phyloP scores from a whole-genome alignment of 2,113 vertebrate species.

The Aplodontia rufa region DNA sequence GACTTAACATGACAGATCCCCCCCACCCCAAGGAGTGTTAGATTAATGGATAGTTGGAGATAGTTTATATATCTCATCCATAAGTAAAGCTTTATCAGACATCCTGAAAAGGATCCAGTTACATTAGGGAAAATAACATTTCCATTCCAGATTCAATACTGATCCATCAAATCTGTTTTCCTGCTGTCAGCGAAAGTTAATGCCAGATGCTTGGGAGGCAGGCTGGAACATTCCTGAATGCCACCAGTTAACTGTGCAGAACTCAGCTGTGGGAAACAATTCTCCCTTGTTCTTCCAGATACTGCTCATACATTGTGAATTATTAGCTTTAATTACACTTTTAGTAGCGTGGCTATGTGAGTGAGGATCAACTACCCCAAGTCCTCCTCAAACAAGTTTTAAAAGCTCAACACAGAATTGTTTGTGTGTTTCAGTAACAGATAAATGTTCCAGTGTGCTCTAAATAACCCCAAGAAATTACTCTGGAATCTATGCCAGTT shows the following conservation, averaged over 20 bases:
- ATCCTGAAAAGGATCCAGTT: conserved; percentile 48
- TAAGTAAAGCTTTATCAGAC: conserved; percentile 62
- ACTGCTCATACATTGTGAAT: background rate
- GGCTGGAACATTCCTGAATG: conserved; percentile 47
- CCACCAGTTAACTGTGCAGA: conserved; percentile 41
- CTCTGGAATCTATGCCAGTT: background rate
- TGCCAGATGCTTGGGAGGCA: conserved; percentile 58
- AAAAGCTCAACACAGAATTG: background rate
- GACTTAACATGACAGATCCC: conserved; percentile 52
- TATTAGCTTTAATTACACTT: conserved; percentile 50
- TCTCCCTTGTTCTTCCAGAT: conserved; percentile 9
- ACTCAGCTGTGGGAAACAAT: background rate
- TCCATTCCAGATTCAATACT: conserved; percentile 65
- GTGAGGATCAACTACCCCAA: background rate
- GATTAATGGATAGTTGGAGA: conserved; percentile 63
- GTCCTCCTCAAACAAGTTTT: background rate
- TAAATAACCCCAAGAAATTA: conserved; percentile 42
- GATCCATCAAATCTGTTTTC: conserved; percentile 72
- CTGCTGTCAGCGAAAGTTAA: conserved; percentile 69
- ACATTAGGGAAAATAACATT: conserved; percentile 67
- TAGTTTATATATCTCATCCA: conserved; percentile 50
- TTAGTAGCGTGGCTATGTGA: background rate
- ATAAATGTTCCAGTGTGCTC: background rate
- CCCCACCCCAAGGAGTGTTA: conserved; percentile 48
- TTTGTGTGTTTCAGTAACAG: background rate